Evolutionary conservation across 2,797 vertebrate genomes (phyloP).

Genomic region (Anabas testudineus): DNA sequence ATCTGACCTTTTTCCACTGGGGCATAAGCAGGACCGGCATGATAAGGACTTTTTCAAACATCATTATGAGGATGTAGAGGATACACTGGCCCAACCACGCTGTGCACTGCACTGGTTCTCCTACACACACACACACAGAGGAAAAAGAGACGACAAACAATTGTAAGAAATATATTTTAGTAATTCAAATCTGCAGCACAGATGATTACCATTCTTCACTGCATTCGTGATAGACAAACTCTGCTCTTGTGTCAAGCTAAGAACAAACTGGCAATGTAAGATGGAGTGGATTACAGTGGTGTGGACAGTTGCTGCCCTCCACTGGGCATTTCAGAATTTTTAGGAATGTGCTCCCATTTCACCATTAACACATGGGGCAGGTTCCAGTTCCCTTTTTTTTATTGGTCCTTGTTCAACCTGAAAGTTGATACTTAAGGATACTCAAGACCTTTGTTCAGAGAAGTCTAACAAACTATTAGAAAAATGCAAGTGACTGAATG

Average conservation of each 20-base stretch:
- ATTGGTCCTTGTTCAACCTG: background rate
- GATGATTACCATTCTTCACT: slow-evolving; percentile 14
- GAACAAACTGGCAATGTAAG: background rate
- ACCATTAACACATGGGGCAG: background rate
- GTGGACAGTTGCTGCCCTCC: slow-evolving; percentile 58
- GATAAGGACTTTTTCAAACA: slow-evolving; percentile 96
- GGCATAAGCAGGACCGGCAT: slow-evolving; percentile 96
- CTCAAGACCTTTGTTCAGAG: no score
- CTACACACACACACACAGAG: slow-evolving; percentile 69
- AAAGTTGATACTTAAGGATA: no score
- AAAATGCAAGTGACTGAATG: no score
- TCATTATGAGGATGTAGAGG: slow-evolving; percentile 98
- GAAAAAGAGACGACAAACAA: background rate
- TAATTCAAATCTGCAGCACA: background rate
- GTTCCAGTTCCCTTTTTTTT: background rate
- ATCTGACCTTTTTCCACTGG: slow-evolving; percentile 95
- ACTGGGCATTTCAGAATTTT: slow-evolving; percentile 39
- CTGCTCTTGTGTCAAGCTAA: background rate
- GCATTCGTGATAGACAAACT: slow-evolving; percentile 17
- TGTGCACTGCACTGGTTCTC: slow-evolving; percentile 93
- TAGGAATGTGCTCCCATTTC: slow-evolving; percentile 5
- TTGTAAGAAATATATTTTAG: slow-evolving; percentile 2
- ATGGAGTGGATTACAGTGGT: slow-evolving; percentile 5
- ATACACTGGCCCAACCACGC: slow-evolving; percentile 97
- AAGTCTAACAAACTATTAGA: no score